Evolutionary conservation across 2,797 vertebrate species (phyloP).

Genomic region (Forpus xanthops): DNA sequence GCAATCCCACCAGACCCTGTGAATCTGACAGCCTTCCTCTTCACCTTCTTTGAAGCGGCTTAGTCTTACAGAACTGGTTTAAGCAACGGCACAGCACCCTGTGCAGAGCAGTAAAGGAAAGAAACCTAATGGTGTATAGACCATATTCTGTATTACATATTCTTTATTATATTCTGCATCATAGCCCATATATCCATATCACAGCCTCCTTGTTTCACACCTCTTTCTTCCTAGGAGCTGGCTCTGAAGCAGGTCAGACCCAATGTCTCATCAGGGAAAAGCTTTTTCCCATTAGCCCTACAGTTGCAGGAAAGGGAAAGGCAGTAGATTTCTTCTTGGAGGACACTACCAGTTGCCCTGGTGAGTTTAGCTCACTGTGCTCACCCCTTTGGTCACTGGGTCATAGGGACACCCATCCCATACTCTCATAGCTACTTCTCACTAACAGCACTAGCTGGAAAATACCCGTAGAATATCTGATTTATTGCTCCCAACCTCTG

Average conservation of each 20-base stretch:
- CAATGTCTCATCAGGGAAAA: background rate
- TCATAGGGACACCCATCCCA: background rate
- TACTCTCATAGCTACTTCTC: background rate
- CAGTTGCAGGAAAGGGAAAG: background rate
- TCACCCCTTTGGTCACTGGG: background rate
- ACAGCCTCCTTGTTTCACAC: background rate
- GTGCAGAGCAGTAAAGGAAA: background rate
- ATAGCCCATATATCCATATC: background rate
- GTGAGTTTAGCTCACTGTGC: background rate
- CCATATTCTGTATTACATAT: background rate
- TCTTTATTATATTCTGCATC: background rate
- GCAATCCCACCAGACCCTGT: background rate
- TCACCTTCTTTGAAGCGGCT: background rate
- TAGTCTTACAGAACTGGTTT: background rate
- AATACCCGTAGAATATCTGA: background rate
- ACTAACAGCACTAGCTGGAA: background rate
- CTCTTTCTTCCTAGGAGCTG: background rate
- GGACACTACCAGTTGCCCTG: background rate
- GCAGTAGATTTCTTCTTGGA: background rate
- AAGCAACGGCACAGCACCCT: fast-evolving
- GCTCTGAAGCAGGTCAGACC: background rate
- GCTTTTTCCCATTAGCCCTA: background rate
- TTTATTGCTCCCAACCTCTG: background rate
- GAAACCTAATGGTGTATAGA: background rate
- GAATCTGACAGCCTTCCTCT: background rate